These are phyloP conservation scores for Glaucomys volans DNA, from an alignment of 2,113 vertebrate species.

Conservation along the genomic window DNA sequence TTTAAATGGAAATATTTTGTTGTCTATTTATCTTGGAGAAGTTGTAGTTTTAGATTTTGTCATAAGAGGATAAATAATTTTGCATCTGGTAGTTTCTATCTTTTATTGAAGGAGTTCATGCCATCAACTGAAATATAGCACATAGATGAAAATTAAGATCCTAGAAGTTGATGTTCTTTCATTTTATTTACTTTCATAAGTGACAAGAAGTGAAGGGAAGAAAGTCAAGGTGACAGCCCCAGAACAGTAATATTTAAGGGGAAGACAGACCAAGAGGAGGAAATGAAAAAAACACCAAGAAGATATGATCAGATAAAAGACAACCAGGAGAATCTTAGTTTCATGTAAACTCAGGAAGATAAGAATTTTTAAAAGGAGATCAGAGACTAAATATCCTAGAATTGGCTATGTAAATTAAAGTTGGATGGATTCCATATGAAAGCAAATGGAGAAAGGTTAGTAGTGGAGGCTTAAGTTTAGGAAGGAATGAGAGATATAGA, in stretches of 20 bases:
- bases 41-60: slow-evolving; percentile 1
- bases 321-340: neutral
- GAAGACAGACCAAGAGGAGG: neutral
- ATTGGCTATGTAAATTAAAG: neutral
- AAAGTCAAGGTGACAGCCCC: neutral
- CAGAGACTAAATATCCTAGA: neutral
- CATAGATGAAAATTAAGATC: slow-evolving; percentile 32
- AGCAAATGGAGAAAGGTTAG: neutral
- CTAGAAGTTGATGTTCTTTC: neutral
- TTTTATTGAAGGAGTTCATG: neutral
- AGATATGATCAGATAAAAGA: neutral
- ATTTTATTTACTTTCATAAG: neutral
- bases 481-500: neutral
- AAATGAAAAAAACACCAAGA: neutral
- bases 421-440: neutral
- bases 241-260: neutral
- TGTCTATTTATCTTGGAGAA: neutral
- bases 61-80: slow-evolving; percentile 8
- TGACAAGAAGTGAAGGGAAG: neutral
- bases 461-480: slow-evolving; percentile 3
- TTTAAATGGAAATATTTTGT: neutral
- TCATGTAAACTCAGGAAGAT: neutral
- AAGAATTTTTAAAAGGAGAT: neutral
- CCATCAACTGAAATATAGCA: neutral
- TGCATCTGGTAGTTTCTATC: neutral